Base-by-base conservation (phyloP, 2,113 vertebrate genomes). In the Anarhynchus alexandrinus region DNA sequence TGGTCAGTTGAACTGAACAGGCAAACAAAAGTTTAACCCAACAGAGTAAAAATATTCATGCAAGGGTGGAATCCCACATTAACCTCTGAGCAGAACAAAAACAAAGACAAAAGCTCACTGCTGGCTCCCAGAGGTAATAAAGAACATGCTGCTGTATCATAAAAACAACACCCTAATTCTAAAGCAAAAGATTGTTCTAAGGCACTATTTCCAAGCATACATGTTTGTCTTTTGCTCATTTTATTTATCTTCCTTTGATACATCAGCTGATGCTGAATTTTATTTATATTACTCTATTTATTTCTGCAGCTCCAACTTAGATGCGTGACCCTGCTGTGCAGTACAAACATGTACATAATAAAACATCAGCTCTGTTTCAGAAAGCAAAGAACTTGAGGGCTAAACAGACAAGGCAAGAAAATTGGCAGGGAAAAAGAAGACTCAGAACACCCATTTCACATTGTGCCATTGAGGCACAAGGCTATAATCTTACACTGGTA, bases 211-310 rank as follows among this genome's bases (percentile, higher is more conserved):
- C 36, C 59, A 86, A 80, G 49, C 45, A 36, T 10, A 42, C 7
- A 9, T 47, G 29, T 74, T 87, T 90, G 20, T 40, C 58, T 81
- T 95, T 47, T 54, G 9, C 25, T 80, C 21, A 12, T 88, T 92
- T 86, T 88, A 86, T 86, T 90, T 83, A 86, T 78, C 62, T 92
- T 51, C 27, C 71, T 92, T 90, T 92, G 82, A 82, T 59, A 65
- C 10, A 51, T n/a, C 59, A 82, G 47, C 40, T 93, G 49, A 65
- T 69, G 40, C 12, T 72, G 49, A 59, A 76, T 88, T 90, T 84
- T 64, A 81, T 94, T 78, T 80, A 38, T 78, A 86, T 82, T 70
- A 55, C 5, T 1, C 5, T 32, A 38, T 72, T 92, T 87, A 64
- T 78, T 95, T 90, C 52, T 86, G 80, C 59, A 88, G 58, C 36